phyloP scores from a whole-genome alignment of 2,113 vertebrate species.

The Leucopsar rothschildi region DNA sequence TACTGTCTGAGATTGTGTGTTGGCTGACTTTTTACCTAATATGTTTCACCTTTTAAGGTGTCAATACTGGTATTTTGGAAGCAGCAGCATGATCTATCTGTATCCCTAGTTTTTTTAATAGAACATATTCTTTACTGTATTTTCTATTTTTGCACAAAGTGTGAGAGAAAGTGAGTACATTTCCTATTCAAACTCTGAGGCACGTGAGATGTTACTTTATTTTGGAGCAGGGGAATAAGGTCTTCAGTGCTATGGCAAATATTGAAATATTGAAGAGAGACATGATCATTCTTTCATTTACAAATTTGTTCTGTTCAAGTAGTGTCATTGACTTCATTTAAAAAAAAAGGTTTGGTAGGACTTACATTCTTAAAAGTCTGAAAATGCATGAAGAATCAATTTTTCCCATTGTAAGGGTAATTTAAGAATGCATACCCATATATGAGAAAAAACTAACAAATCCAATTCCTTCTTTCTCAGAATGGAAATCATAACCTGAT shows the following conservation, averaged over 20 bases:
- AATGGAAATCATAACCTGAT: fast-evolving
- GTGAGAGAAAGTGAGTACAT: neutral
- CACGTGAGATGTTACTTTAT: fast-evolving
- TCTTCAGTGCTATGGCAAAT: neutral
- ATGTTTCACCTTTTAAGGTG: neutral
- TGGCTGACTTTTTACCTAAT: neutral
- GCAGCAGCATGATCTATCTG: neutral
- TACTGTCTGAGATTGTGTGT: neutral
- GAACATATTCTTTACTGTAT: neutral
- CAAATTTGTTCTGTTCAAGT: neutral
- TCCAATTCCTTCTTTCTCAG: neutral
- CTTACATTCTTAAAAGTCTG: neutral
- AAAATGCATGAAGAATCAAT: neutral
- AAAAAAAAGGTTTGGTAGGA: neutral
- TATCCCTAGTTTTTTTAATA: neutral
- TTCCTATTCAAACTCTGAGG: neutral
- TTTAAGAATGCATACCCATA: neutral
- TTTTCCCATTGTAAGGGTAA: neutral
- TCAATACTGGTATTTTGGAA: neutral
- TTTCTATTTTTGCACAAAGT: neutral
- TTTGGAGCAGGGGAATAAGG: neutral
- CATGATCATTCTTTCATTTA: neutral
- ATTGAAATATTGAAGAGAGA: neutral
- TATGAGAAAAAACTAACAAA: neutral
- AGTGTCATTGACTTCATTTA: neutral